Evolutionary conservation across 1,140 invertebrate genomes (phyloP).

Genomic region (Philotrypesis tridentata): DNA sequence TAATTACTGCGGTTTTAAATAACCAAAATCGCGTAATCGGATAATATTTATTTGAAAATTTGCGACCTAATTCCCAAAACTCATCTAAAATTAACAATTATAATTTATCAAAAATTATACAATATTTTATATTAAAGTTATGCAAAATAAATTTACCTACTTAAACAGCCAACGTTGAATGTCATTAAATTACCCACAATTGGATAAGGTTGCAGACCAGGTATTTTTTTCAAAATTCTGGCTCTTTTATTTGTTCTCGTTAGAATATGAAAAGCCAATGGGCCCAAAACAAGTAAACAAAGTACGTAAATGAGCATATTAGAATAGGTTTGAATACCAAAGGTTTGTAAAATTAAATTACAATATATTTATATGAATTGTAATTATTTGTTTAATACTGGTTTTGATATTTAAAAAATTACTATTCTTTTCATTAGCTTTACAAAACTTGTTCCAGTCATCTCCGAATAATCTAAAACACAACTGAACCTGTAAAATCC

Average conservation of each 20-base stretch:
- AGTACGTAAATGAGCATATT: slow-evolving; percentile 4
- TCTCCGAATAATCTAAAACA: neutral
- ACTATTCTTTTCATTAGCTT: too few relatives aligned
- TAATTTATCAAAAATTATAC: neutral
- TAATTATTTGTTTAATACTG: too few relatives aligned
- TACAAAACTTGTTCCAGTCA: neutral
- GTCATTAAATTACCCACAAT: slow-evolving; percentile 28
- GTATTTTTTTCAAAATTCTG: slow-evolving; percentile 36
- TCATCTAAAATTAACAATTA: slow-evolving; percentile 40
- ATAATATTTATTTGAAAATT: slow-evolving; percentile 55
- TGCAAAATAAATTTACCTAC: slow-evolving; percentile 24
- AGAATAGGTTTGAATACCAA: neutral
- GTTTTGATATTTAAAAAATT: too few relatives aligned
- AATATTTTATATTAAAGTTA: neutral
- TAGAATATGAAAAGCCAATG: slow-evolving; percentile 30
- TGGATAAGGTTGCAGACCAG: slow-evolving; percentile 30
- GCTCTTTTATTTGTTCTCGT: slow-evolving; percentile 48
- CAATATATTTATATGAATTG: too few relatives aligned
- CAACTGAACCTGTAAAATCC: neutral
- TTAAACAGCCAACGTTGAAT: slow-evolving; percentile 36
- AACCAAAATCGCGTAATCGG: slow-evolving; percentile 57
- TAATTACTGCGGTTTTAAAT: slow-evolving; percentile 42
- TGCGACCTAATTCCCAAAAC: slow-evolving; percentile 48
- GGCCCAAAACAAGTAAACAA: neutral
- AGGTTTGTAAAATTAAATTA: too few relatives aligned